phyloP scores from a whole-genome alignment of 2,888 invertebrate genomes.

The Baronia brevicornis region DNA sequence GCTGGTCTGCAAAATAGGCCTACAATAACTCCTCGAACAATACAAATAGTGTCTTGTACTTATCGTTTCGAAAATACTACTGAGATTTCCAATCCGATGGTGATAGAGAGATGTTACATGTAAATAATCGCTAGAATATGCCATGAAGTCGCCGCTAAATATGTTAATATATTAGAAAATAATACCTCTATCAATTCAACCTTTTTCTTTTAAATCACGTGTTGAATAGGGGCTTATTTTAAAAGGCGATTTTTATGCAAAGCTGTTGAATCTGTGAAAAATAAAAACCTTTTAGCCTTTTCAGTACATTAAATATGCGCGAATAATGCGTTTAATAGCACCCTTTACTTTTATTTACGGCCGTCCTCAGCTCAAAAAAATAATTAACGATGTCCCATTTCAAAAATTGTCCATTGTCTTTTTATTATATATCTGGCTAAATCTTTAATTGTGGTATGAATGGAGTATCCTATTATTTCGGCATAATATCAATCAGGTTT shows the following conservation, averaged over 20 bases:
- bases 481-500: too few relatives aligned
- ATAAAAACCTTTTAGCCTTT: slow-evolving; percentile 64
- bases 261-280: slow-evolving; percentile 62
- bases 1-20: too few relatives aligned
- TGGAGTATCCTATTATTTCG: neutral
- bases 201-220: slow-evolving; percentile 42
- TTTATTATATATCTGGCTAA: slow-evolving; percentile 36
- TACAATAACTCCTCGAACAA: too few relatives aligned
- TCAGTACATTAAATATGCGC: slow-evolving; percentile 72
- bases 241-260: slow-evolving; percentile 55
- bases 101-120: too few relatives aligned
- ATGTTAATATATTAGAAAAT: too few relatives aligned
- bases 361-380: slow-evolving; percentile 57
- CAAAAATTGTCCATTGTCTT: slow-evolving; percentile 54
- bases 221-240: slow-evolving; percentile 57
- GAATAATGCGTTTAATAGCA: slow-evolving; percentile 73
- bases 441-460: slow-evolving; percentile 14
- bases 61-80: too few relatives aligned
- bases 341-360: slow-evolving; percentile 71
- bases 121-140: too few relatives aligned
- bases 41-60: too few relatives aligned
- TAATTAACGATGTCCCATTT: slow-evolving; percentile 60
- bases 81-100: too few relatives aligned
- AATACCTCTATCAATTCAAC: slow-evolving; percentile 25
- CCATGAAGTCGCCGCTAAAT: too few relatives aligned